Base-by-base conservation (phyloP, 1,140 invertebrate species). In the Drosophila sp. region DNA sequence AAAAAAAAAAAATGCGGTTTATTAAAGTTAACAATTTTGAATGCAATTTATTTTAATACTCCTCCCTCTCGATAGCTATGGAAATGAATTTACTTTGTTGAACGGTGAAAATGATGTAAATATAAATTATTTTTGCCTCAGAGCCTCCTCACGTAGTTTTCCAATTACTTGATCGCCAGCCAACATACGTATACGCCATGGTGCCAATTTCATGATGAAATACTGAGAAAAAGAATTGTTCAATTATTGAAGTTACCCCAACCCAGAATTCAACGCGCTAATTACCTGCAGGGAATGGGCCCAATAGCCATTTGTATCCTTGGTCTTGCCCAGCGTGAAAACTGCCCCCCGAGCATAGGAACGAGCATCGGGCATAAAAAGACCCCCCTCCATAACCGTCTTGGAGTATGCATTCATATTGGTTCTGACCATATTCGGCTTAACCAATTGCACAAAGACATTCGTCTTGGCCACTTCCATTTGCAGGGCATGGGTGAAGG, bases 391-490 rank as follows among this genome's bases (percentile, higher is more conserved):
- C 92, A 96, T 95, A 2, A 98, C 93, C 54, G 94, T 93, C 38
- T 95, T 93, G 58, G 96, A 97, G 92, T 96, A 98, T 23, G 94
- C 93, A 83, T 97, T 98, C 95, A 98, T 97, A 92, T 97, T 97
- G 0, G 98, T 98, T 25, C 95, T 95, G 5, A 98, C 95, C 90
- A 98, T 98, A 68, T 97, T 94, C 0, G 98, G 98, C 6, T 95
- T 94, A 10, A 98, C 92, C 91, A 97, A 96, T 90, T 98, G 98
- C 23, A 98, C 94, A 1, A 95, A 95, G 32, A 98, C 94, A 5
- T 96, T 96, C 54, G 94, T 93, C 47, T 93, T 91, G 3, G 94
- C 92, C 90, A 98, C 97, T 92, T 98, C 98, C 60, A 95, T 95
- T 54, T 96, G 93, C 10, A 98, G 91, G 0, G 96, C 91, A 30